These are phyloP conservation scores for Dendroctonus valens DNA, from an alignment of 1,140 invertebrate species.

Conservation along the genomic window DNA sequence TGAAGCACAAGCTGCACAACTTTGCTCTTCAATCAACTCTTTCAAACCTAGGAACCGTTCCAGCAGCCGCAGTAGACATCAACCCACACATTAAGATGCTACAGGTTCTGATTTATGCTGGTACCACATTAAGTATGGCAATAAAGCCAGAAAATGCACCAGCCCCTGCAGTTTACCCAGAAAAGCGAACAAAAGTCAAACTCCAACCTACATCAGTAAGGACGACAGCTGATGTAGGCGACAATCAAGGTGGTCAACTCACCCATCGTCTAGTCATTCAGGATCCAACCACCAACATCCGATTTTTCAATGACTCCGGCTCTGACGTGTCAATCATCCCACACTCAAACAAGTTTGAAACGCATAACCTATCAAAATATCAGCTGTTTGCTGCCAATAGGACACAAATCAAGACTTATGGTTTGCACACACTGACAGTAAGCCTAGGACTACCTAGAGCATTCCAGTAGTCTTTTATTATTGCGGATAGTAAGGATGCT, in stretches of 20 bases:
- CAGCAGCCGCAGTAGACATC: not conserved
- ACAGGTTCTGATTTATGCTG: constrained; percentile 30
- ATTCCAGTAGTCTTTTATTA: constrained; percentile 29
- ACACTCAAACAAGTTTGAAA: not conserved
- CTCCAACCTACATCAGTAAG: constrained; percentile 17
- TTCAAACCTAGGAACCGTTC: not conserved
- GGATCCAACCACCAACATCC: not conserved
- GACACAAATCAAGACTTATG: constrained; percentile 15
- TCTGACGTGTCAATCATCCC: constrained; percentile 15
- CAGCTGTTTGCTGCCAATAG: constrained; percentile 24
- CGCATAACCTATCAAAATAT: not conserved
- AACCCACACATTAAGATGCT: not conserved
- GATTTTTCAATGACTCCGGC: constrained; percentile 19
- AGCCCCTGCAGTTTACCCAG: constrained; percentile 10
- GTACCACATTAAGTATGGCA: constrained; percentile 38
- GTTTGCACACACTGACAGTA: constrained; percentile 7
- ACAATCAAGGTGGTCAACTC: not conserved
- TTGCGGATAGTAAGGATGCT: constrained; percentile 23
- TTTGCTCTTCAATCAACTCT: not conserved
- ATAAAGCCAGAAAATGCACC: constrained; percentile 36
- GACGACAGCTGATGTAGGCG: constrained; percentile 2
- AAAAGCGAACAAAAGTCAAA: constrained; percentile 4
- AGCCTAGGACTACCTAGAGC: constrained; percentile 24
- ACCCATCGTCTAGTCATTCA: constrained; percentile 8
- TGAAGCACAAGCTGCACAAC: constrained; percentile 2